phyloP scores from a whole-genome alignment of 1,140 invertebrate genomes.

The Pogonomyrmex californicus region DNA sequence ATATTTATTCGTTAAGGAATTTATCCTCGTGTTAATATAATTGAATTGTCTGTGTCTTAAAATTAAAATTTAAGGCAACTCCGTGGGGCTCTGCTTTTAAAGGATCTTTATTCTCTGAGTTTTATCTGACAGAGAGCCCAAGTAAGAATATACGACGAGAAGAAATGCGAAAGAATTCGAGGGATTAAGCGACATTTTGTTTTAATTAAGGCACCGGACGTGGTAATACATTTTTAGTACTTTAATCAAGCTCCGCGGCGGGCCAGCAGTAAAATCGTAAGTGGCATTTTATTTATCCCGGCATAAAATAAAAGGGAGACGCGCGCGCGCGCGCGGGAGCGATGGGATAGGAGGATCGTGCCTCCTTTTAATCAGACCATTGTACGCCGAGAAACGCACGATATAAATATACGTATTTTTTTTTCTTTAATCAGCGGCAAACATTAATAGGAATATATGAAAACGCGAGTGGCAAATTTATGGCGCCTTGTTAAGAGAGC shows the following conservation, averaged over 20 bases:
- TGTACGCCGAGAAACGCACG: neutral
- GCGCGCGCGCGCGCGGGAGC: neutral
- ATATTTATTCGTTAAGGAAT: neutral
- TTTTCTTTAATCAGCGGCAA: constrained; percentile 24
- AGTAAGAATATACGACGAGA: constrained; percentile 16
- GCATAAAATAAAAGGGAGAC: constrained; percentile 28
- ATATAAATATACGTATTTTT: neutral
- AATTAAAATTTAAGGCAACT: neutral
- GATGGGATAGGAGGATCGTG: neutral
- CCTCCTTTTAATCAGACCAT: neutral
- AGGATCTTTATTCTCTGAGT: neutral
- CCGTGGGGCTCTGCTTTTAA: neutral
- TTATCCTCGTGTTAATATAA: neutral
- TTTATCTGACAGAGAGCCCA: constrained; percentile 1
- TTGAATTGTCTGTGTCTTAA: neutral
- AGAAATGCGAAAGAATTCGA: constrained; percentile 48
- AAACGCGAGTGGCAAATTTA: constrained; percentile 35
- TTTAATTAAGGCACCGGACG: constrained; percentile 51
- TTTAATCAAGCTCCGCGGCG: constrained; percentile 50
- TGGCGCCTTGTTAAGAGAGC: constrained; percentile 17
- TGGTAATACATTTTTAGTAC: constrained; percentile 59
- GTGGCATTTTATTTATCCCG: constrained; percentile 51
- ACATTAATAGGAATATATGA: constrained; percentile 28
- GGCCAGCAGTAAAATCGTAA: constrained; percentile 51
- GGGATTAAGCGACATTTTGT: constrained; percentile 50